phyloP scores from a whole-genome alignment of 2,797 vertebrate genomes.

The Dallia pectoralis region DNA sequence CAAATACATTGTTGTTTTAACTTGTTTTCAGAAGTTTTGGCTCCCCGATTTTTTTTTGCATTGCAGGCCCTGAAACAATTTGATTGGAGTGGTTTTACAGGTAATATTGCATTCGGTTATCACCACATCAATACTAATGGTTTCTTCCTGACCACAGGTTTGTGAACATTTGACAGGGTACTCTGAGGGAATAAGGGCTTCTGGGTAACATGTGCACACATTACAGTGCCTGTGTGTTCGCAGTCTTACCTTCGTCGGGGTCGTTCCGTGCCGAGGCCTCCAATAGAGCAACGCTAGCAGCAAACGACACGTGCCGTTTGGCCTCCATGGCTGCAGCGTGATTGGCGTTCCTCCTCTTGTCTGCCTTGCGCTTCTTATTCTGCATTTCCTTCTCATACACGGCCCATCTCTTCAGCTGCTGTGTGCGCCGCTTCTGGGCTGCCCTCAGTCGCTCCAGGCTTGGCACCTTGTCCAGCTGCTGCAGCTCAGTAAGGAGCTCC shows the following conservation, averaged over 20 bases:
- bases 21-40: too few species aligned
- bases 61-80: not conserved
- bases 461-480: slow-evolving; percentile 95
- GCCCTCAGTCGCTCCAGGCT: slow-evolving; percentile 92
- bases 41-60: too few species aligned
- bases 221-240: not conserved
- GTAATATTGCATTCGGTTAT: not conserved
- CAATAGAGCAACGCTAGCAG: slow-evolving; percentile 88
- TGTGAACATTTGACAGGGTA: slow-evolving; percentile 43
- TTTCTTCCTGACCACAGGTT: slow-evolving; percentile 54
- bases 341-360: slow-evolving; percentile 71
- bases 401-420: slow-evolving; percentile 97
- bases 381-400: slow-evolving; percentile 97
- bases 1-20: too few species aligned
- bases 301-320: slow-evolving; percentile 86
- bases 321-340: slow-evolving; percentile 36
- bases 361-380: slow-evolving; percentile 88
- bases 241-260: slow-evolving; percentile 86
- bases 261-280: slow-evolving; percentile 94
- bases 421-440: slow-evolving; percentile 90
- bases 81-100: not conserved
- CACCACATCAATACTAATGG: slow-evolving; percentile 37
- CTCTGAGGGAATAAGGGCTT: slow-evolving; percentile 45
- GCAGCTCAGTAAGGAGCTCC: slow-evolving; percentile 93
- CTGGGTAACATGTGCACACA: not conserved